phyloP scores from a whole-genome alignment of 2,113 vertebrate genomes.

The Pterocles gutturalis region DNA sequence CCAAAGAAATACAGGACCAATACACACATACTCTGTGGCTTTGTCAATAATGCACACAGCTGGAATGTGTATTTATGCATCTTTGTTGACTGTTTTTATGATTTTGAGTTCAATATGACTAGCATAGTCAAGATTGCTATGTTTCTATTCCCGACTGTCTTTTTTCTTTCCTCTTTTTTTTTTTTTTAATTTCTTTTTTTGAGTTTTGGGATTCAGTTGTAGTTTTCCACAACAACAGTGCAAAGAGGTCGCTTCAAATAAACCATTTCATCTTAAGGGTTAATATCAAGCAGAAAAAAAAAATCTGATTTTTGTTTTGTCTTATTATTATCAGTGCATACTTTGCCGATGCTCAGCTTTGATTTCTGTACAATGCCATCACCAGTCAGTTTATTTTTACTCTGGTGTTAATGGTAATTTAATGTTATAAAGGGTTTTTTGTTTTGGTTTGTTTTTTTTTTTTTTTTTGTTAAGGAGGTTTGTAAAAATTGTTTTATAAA shows the following conservation, averaged over 20 bases:
- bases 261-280: constrained; percentile 5
- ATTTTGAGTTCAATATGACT: not conserved
- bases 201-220: not conserved
- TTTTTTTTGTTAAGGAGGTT: constrained; percentile 45
- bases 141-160: not conserved
- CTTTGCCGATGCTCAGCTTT: not conserved
- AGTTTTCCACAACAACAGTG: not conserved
- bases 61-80: not conserved
- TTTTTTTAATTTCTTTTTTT: constrained; percentile 3
- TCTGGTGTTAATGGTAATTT: constrained; percentile 1
- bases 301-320: constrained; percentile 6
- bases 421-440: not conserved
- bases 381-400: constrained; percentile 51
- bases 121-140: not conserved
- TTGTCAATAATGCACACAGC: constrained; percentile 19
- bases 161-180: not conserved
- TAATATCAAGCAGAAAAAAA: not conserved
- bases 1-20: not conserved
- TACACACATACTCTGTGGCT: not conserved
- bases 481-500: constrained; percentile 27
- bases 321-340: constrained; percentile 1
- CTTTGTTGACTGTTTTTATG: not conserved
- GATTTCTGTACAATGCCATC: not conserved
- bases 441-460: too few species aligned
- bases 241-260: not conserved